Evolutionary conservation across 1,140 invertebrate genomes (phyloP), one percentile per base, ranked within the genome.

Genomic region (Achroia grisella): DNA sequence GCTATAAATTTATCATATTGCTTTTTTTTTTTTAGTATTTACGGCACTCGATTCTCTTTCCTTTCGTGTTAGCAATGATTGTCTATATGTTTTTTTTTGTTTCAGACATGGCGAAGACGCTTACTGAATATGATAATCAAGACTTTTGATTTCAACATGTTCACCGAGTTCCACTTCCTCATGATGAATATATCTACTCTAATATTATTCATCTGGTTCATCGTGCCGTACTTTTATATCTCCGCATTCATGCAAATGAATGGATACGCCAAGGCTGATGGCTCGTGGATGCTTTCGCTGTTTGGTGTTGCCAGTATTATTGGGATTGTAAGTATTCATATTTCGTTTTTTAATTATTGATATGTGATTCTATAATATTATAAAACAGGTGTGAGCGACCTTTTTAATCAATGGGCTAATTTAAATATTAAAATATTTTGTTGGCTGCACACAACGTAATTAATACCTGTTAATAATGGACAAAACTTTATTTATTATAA

Each of bases 201-300:
- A 52, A 89, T 96, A 32, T 86, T 97, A 17, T 96, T 96, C 76
- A 93, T 92, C 53, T 97, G 94, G 93, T 95, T 95, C 71, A 95
- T 96, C 62, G 93, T 96, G 43, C 94, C 94, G 31, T 96, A 96
- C 85, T 94, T 96, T 67, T 97, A 95, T 71, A 87, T 97, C 17
- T 91, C 92, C 14, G 92, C 94, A 32, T 89, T 91, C 62, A 87
- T 93, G 80, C 86, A 81, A 12, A 82, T 86, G 42, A 88, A 89
- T 54, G 84, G 87, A 1, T 93, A 93, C 60, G 84, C 89, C 1
- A 90, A 93, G 45, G 87, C 89, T 2, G 87, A 92, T 32, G 92
- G 91, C 30, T 92, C 94, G 1, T 87, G 89, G 51, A 87, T 95
- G 42, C 89, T 97, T 48, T 94, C 93, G 44, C 88, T 93, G 9